These are phyloP conservation scores for Parambassis ranga DNA, from an alignment of 2,797 vertebrate species.

Conservation along the genomic window DNA sequence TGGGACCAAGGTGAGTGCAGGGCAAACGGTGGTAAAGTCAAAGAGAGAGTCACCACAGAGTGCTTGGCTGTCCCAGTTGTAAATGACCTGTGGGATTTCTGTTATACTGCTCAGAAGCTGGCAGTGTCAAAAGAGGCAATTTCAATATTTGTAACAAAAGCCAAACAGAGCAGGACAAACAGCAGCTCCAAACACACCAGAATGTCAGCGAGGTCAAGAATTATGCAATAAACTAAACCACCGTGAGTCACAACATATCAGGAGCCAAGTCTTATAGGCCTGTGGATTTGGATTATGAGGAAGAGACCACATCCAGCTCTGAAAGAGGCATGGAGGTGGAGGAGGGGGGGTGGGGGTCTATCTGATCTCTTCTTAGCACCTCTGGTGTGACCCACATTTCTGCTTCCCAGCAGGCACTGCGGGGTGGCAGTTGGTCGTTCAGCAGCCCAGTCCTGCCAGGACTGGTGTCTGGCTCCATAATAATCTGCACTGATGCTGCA, in stretches of 20 bases:
- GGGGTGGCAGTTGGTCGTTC: slow-evolving; percentile 39
- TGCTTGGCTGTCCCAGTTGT: background rate
- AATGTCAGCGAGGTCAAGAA: slow-evolving; percentile 1
- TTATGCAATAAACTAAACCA: slow-evolving; percentile 2
- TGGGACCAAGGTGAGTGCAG: slow-evolving; percentile 89
- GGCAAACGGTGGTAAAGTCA: background rate
- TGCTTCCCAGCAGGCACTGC: slow-evolving; percentile 57
- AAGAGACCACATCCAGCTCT: slow-evolving; percentile 15
- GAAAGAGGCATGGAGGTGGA: too few relatives aligned
- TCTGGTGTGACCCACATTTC: slow-evolving; percentile 80
- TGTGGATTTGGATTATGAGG: slow-evolving; percentile 59
- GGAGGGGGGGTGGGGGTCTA: slow-evolving; percentile 14
- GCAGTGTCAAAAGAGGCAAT: background rate
- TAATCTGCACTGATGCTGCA: slow-evolving; percentile 63
- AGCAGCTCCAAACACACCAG: background rate
- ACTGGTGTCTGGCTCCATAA: slow-evolving; percentile 34
- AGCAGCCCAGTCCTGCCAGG: slow-evolving; percentile 49
- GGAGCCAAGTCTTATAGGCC: slow-evolving; percentile 14
- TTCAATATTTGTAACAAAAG: background rate
- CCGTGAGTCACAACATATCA: background rate
- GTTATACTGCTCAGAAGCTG: background rate
- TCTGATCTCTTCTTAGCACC: slow-evolving; percentile 70
- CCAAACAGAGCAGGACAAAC: background rate
- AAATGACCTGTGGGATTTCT: background rate
- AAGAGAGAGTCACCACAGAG: background rate